Evolutionary conservation across 2,888 invertebrate genomes (phyloP), one percentile per base, ranked within the genome.

Genomic region (Clanis bilineata): DNA sequence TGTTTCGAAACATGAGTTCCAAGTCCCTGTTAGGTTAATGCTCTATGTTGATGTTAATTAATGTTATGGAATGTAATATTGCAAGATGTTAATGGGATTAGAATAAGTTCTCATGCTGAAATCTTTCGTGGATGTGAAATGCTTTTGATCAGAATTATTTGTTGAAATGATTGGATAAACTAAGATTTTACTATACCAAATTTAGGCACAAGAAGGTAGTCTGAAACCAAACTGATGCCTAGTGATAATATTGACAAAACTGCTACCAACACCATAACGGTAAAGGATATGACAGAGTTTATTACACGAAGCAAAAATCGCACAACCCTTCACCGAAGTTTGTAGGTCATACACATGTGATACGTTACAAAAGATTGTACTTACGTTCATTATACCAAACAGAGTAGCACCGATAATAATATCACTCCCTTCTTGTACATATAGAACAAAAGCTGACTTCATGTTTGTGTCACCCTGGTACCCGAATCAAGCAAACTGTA

Each of bases 311-410:
- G 64, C 62, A 62, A 59, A 60, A 58, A 55, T 60, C 44, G 60
- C 44, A 58, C 61, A 63, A 45, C 59, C 65, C 58, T 61, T 28
- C 60, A 79, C 74, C 74, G 59, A 59, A 38, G 67, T 22, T 58
- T 22, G 25, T 61, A 65, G 66, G 58, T 64, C 60, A 64, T 64
- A 71, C 63, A 63, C 67, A 56, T 68, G 51, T 51, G 60, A 55
- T 77, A 81, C 75, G 66, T 77, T 81, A 82, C 67, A 77, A 73
- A 78, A 79, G 68, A 70, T 63, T 70, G 75, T 85, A 87, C 86
- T 86, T 83, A 87, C 86, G 67, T 79, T 77, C 70, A 71, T 63
- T 68, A 69, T 69, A 74, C 65, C 68, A 65, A 68, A 67, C 62
- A 72, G 66, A 73, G 70, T 73, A 68, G 73, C 75, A 75, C 70